Percentiles rank a stretch among this genome's conserved stretches.
Conservation (phyloP, 1,140 invertebrate genomes). For the Drosophila navojoa region DNA sequence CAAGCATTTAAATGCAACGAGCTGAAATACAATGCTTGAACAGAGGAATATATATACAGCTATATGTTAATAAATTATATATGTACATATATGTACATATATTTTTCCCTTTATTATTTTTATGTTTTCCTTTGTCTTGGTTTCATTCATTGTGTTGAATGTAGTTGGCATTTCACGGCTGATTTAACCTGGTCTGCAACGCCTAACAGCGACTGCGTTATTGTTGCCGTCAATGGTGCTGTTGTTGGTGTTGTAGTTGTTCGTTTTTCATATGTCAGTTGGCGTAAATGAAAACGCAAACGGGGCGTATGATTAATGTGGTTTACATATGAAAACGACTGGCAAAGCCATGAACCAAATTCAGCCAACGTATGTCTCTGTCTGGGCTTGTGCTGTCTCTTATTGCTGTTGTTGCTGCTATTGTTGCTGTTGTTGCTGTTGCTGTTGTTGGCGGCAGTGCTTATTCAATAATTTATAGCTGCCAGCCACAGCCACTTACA, state of each 20-base stretch:
- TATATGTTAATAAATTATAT: background rate
- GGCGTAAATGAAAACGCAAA: slow-evolving; percentile 81
- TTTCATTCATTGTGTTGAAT: slow-evolving; percentile 46
- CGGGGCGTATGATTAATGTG: slow-evolving; percentile 81
- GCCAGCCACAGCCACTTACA: slow-evolving; percentile 79
- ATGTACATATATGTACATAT: background rate
- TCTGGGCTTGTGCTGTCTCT: slow-evolving; percentile 26
- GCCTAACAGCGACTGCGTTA: slow-evolving; percentile 64
- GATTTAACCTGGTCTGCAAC: slow-evolving; percentile 65
- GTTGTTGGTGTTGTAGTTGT: slow-evolving; percentile 36
- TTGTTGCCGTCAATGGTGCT: slow-evolving; percentile 26
- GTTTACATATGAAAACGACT: slow-evolving; percentile 79
- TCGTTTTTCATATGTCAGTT: slow-evolving; percentile 76
- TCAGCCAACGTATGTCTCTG: slow-evolving; percentile 28
- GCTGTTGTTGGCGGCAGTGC: slow-evolving; percentile 65
- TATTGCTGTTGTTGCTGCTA: slow-evolving; percentile 24
- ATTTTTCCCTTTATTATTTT: slow-evolving; percentile 20
- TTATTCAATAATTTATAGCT: slow-evolving; percentile 82
- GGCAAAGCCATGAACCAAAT: slow-evolving; percentile 38
- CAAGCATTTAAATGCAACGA: slow-evolving; percentile 80
- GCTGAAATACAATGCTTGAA: slow-evolving; percentile 57
- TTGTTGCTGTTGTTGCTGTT: slow-evolving; percentile 22
- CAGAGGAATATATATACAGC: slow-evolving; percentile 3
- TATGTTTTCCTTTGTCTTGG: slow-evolving; percentile 17
- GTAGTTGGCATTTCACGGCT: slow-evolving; percentile 79